These are phyloP conservation scores for Platysternon megacephalum DNA, from an alignment of 2,113 vertebrate species.

Conservation along the genomic window DNA sequence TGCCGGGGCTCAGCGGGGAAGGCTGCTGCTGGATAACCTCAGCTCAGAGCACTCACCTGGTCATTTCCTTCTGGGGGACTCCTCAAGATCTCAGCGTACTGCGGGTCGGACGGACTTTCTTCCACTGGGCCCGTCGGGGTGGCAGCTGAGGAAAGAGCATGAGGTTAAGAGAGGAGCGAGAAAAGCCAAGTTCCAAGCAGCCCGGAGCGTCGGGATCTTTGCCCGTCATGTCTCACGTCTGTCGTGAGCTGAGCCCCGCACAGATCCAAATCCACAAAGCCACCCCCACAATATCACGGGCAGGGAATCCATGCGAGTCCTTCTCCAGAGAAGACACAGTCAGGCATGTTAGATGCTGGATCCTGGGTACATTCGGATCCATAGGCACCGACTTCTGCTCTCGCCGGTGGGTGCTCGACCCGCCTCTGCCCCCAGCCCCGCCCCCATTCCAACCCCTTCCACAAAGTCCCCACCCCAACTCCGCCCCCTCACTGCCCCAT, in stretches of 20 bases:
- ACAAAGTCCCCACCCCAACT: too few species aligned
- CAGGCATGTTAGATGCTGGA: neutral
- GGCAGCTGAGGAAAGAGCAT: neutral
- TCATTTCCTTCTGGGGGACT: neutral
- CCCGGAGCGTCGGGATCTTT: neutral
- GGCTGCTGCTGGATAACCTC: neutral
- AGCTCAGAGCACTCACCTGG: neutral
- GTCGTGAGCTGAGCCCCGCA: neutral
- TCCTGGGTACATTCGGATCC: too few species aligned
- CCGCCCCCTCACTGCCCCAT: too few species aligned
- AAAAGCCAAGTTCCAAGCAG: too few species aligned
- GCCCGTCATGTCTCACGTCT: neutral
- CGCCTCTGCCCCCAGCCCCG: too few species aligned
- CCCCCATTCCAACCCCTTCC: too few species aligned
- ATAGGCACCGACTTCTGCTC: too few species aligned
- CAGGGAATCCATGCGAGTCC: neutral
- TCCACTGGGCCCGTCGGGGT: neutral
- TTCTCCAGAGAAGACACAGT: neutral
- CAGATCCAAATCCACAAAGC: too few species aligned
- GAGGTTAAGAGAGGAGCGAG: neutral
- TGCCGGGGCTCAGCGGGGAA: neutral
- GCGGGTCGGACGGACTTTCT: neutral
- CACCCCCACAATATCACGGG: neutral
- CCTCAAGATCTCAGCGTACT: neutral
- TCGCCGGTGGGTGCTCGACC: too few species aligned